Conservation (phyloP, 2,113 vertebrate species). For the Stomatorhinus ivindoensis region DNA sequence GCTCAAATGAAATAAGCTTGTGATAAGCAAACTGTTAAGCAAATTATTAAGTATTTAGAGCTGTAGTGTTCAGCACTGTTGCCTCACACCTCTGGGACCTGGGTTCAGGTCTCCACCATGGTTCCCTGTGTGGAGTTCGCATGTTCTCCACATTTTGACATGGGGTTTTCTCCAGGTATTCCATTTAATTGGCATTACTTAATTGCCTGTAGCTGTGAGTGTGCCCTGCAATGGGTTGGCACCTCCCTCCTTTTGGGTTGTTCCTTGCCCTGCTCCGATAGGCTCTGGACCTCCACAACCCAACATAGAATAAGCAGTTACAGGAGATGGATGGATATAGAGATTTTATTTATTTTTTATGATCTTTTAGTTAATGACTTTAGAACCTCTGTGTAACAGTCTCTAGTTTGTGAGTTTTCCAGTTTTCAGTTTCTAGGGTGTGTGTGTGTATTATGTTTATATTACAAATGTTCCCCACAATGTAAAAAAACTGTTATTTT, state of each 20-base stretch:
- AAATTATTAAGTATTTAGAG: neutral
- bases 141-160: neutral
- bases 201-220: neutral
- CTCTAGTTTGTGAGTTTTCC: neutral
- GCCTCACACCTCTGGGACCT: neutral
- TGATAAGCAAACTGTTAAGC: neutral
- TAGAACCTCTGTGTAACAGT: neutral
- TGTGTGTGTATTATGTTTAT: neutral
- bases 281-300: neutral
- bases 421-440: too few relatives aligned
- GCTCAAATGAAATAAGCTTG: neutral
- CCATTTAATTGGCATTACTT: neutral
- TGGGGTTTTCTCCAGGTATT: neutral
- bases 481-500: too few relatives aligned
- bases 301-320: neutral
- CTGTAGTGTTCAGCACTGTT: neutral
- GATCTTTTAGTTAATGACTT: neutral
- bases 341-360: neutral
- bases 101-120: neutral
- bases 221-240: neutral
- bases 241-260: neutral
- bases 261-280: too few relatives aligned
- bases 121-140: neutral
- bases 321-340: neutral
- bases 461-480: too few relatives aligned